These are phyloP conservation scores for human DNA, from an alignment of 2,113 vertebrate genomes.

Conservation along the genomic window GRCh38 chr11:62490501-62491000, in stretches of 20 bases:
- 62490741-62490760: background rate
- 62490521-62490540: accelerated
- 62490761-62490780: background rate
- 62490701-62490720: background rate
- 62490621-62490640: background rate
- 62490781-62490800: too few species aligned
- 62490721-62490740: background rate
- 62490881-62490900: too few species aligned
- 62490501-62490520: background rate
- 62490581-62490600: background rate
- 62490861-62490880: too few species aligned
- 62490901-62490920: too few species aligned
- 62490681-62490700: background rate
- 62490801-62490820: too few species aligned
- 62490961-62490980: too few species aligned
- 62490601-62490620: background rate
- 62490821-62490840: too few species aligned
- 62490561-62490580: background rate
- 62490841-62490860: too few species aligned
- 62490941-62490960: too few species aligned
- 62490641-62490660: background rate
- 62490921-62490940: too few species aligned
- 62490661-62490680: background rate
- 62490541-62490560: background rate
- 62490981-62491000: too few species aligned